Conservation (phyloP, 1,140 invertebrate genomes). For the Trichogramma pretiosum region DNA sequence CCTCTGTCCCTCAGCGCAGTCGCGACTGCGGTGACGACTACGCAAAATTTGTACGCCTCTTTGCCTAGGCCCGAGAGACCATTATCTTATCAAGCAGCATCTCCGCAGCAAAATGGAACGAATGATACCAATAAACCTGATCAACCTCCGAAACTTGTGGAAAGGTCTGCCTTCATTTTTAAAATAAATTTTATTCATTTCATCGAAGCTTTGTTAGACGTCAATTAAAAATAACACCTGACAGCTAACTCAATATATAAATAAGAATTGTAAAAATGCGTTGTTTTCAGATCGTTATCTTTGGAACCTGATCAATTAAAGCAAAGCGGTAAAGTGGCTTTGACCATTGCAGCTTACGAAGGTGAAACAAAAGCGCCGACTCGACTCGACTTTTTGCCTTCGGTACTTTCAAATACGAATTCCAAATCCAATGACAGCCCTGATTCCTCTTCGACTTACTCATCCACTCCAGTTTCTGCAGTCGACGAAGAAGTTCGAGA, state of each 20-base stretch:
- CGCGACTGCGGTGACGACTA: too few relatives aligned
- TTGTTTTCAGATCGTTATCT: constrained; percentile 1
- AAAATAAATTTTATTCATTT: neutral
- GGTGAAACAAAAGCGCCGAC: constrained; percentile 4
- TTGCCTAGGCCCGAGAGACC: too few relatives aligned
- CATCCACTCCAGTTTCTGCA: neutral
- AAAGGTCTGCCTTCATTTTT: too few relatives aligned
- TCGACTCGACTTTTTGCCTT: constrained; percentile 4
- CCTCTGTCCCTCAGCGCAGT: too few relatives aligned
- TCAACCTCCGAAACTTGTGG: neutral
- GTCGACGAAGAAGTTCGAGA: neutral
- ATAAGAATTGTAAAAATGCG: neutral
- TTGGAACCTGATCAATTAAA: neutral
- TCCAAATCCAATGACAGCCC: neutral
- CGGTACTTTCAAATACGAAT: neutral
- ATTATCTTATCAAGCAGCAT: too few relatives aligned
- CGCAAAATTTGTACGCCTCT: too few relatives aligned
- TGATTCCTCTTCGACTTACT: too few relatives aligned
- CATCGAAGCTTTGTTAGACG: neutral
- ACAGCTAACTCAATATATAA: neutral
- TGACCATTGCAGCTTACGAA: constrained; percentile 11
- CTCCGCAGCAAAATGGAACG: too few relatives aligned
- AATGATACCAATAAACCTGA: too few relatives aligned
- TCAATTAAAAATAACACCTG: neutral
- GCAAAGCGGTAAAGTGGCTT: neutral